phyloP scores from a whole-genome alignment of 2,888 invertebrate species.

The Diarsia brunnea region DNA sequence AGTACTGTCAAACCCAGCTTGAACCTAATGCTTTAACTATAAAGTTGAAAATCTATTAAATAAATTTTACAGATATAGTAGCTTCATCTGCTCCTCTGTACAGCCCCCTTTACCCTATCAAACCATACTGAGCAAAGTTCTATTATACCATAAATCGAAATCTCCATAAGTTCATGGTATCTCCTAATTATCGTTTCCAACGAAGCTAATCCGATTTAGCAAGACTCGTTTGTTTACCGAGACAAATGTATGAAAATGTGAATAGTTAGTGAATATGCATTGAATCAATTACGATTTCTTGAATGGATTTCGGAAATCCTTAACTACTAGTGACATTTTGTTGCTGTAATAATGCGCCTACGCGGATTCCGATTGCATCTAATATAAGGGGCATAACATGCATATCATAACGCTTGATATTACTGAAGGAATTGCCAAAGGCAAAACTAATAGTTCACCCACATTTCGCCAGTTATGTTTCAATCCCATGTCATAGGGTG shows the following conservation, averaged over 20 bases:
- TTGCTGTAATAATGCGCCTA: constrained; percentile 42
- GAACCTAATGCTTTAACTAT: too few species aligned
- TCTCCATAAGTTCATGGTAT: constrained; percentile 41
- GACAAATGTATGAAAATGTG: constrained; percentile 51
- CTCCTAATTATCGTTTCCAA: constrained; percentile 41
- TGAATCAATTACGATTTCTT: constrained; percentile 54
- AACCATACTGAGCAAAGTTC: constrained; percentile 8
- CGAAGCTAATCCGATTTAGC: constrained; percentile 49
- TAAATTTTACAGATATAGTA: too few species aligned
- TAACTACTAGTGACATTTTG: constrained; percentile 57
- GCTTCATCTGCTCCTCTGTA: background rate
- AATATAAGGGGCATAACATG: background rate
- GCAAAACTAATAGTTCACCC: too few species aligned
- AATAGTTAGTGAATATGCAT: constrained; percentile 52
- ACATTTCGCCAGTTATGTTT: background rate
- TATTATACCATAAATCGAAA: constrained; percentile 39
- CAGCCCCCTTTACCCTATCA: constrained; percentile 6
- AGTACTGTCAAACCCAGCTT: too few species aligned
- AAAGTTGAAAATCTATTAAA: too few species aligned
- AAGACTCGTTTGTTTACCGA: constrained; percentile 46
- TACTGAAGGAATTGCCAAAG: too few species aligned
- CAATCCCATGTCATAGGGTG: background rate
- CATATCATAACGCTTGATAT: background rate
- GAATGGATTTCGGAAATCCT: constrained; percentile 60
- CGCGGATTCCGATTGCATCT: constrained; percentile 26